Percentiles rank a stretch among this genome's conserved stretches.
These are phyloP conservation scores for Forficula auricularia DNA, from an alignment of 1,140 invertebrate genomes.

Conservation along the genomic window DNA sequence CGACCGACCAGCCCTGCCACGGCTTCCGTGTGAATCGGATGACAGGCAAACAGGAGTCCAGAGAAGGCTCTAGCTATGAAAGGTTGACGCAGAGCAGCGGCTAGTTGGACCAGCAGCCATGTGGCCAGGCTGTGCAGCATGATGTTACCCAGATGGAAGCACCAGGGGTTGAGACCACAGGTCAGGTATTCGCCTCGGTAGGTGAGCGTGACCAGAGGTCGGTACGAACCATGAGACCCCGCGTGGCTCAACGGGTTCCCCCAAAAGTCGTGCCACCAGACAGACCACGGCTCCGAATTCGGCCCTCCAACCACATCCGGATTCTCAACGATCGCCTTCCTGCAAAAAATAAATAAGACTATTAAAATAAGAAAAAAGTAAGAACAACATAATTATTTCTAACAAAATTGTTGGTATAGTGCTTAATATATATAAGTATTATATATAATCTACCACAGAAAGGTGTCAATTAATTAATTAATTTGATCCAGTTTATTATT, in stretches of 20 bases:
- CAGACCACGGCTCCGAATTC: constrained; percentile 33
- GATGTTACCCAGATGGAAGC: constrained; percentile 73
- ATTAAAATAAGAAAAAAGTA: no score
- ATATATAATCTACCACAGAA: no score
- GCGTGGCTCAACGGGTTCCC: constrained; percentile 68
- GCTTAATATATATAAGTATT: no score
- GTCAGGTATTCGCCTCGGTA: constrained; percentile 81
- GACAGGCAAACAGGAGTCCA: constrained; percentile 78
- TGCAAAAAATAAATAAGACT: constrained; percentile 41
- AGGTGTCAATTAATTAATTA: no score
- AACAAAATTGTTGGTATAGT: no score
- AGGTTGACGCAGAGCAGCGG: constrained; percentile 30
- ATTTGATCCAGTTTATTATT: no score
- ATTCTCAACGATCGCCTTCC: constrained; percentile 75
- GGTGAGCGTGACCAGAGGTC: constrained; percentile 81
- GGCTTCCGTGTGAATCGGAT: constrained; percentile 91
- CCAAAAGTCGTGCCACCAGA: constrained; percentile 74
- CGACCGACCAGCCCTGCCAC: constrained; percentile 88
- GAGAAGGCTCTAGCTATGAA: constrained; percentile 51
- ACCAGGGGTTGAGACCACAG: constrained; percentile 42
- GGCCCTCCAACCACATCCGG: constrained; percentile 52
- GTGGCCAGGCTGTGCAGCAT: constrained; percentile 65
- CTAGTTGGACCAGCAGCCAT: constrained; percentile 54
- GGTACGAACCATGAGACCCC: constrained; percentile 88
- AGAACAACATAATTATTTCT: no score